Evolutionary conservation across 2,888 invertebrate genomes (phyloP).

Genomic region (Boloria euphrosyne): DNA sequence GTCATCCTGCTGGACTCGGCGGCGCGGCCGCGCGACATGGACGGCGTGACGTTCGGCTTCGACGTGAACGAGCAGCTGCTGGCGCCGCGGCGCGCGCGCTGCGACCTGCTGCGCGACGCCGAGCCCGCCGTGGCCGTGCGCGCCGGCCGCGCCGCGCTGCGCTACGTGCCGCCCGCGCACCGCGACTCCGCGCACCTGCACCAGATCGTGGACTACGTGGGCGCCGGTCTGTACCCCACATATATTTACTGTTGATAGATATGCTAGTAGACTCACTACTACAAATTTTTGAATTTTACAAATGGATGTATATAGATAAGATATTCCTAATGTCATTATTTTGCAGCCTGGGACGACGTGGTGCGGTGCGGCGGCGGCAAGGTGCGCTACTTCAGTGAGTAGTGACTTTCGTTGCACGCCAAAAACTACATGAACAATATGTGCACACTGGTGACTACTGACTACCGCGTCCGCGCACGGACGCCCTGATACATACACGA

Average conservation of each 20-base stretch:
- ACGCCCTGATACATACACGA: neutral
- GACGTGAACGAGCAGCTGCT: constrained; percentile 89
- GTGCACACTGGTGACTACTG: neutral
- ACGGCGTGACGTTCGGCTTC: constrained; percentile 90
- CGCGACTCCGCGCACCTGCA: constrained; percentile 53
- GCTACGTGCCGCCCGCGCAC: constrained; percentile 49
- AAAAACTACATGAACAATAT: constrained; percentile 6
- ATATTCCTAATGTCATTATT: neutral
- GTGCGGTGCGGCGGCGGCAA: constrained; percentile 77
- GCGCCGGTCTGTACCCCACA: constrained; percentile 58
- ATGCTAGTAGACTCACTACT: too few species aligned
- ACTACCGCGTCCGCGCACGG: constrained; percentile 5
- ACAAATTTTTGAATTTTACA: too few species aligned
- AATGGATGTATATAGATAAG: too few species aligned
- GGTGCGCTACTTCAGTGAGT: constrained; percentile 76
- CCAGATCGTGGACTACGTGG: constrained; percentile 69
- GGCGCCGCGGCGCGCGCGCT: constrained; percentile 54
- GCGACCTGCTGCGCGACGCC: constrained; percentile 44
- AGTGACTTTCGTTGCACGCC: constrained; percentile 37
- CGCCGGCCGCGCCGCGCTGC: constrained; percentile 54
- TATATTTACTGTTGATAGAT: too few species aligned
- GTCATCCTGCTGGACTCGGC: constrained; percentile 88
- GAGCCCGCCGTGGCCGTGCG: constrained; percentile 31
- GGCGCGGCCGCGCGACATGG: constrained; percentile 77
- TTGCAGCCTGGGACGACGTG: constrained; percentile 89